Evolutionary conservation across 2,113 vertebrate genomes (phyloP), one percentile per base, ranked within the genome.

Genomic region (Boulengeromyrus knoepffleri): DNA sequence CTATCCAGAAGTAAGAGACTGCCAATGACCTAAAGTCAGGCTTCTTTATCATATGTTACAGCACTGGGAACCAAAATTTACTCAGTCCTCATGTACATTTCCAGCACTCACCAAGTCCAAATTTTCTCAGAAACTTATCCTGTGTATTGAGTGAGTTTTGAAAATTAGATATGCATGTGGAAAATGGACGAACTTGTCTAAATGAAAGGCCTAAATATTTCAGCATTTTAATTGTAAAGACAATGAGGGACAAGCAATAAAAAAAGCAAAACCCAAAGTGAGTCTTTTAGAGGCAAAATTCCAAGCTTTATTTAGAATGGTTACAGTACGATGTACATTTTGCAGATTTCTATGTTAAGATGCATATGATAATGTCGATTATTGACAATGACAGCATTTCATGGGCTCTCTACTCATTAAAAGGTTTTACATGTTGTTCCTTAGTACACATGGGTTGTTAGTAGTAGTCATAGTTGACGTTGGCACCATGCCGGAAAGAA

Each of bases 391-490:
- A 74, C 27, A 74, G n/a, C 4, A 77, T 19, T 42, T 6, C 31
- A 77, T 6, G 70, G 12, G 13, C 24, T 77, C 74, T 77, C 15
- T 77, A 39, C 15, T 42, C 36, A 39, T 74, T 36, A 39, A 5
- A 77, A 39, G 70, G 36, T 77, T 17, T 39, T 77, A 31, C 17
- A 39, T 39, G 70, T 5, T 36, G 27, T 31, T 36, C 66, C 27
- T 74, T 74, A 5, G 70, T 6, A 3, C 31, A 15, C 15, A 39
- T 42, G 36, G 50, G 7, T 39, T 10, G 49, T 94, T 95, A 99
- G 91, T 99, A 98, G 92, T 99, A 98, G 0, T 99, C 97, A 0
- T 99, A 99, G 93, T 99, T 99, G 92, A 99, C 97, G 0, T 96
- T 93, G 13, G 98, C 97, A 17, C 99, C 97, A 0, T 98, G 96